Percentiles rank a stretch among this genome's conserved stretches.
phyloP scores from a whole-genome alignment of 2,113 vertebrate genomes.

The Clarias macrocephalus region DNA sequence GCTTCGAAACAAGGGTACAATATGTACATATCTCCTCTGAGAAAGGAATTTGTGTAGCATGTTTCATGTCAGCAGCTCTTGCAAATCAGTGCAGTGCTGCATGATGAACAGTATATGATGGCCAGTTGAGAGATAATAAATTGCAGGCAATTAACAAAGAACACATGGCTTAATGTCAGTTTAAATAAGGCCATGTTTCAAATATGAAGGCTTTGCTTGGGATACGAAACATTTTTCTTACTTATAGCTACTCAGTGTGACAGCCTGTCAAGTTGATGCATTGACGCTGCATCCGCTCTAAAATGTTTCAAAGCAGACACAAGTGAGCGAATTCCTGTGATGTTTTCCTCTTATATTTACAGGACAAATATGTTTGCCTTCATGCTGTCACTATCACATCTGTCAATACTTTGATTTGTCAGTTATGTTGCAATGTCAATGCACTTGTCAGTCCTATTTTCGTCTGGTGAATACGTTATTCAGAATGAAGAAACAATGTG shows the following conservation, averaged over 20 bases:
- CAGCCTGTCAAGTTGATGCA: slow-evolving; percentile 45
- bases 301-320: background rate
- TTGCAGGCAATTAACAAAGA: slow-evolving; percentile 39
- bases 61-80: slow-evolving; percentile 33
- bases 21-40: background rate
- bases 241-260: slow-evolving; percentile 26
- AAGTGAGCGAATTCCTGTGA: background rate
- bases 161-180: slow-evolving; percentile 17
- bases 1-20: background rate
- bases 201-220: slow-evolving; percentile 25
- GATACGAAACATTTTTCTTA: slow-evolving; percentile 23
- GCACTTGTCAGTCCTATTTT: background rate
- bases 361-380: slow-evolving; percentile 8
- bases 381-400: slow-evolving; percentile 5
- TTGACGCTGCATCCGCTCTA: slow-evolving; percentile 9
- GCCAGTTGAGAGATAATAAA: slow-evolving; percentile 39
- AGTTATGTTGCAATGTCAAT: slow-evolving; percentile 3
- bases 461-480: background rate
- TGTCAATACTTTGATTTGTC: slow-evolving; percentile 32
- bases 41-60: slow-evolving; percentile 15
- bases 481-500: background rate
- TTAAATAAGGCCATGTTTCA: slow-evolving; percentile 35
- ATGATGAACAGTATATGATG: slow-evolving; percentile 15
- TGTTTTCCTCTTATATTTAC: slow-evolving; percentile 15
- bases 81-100: slow-evolving; percentile 5